Evolutionary conservation across 1,140 invertebrate genomes (phyloP).

Genomic region (Leptonema lineaticorne): DNA sequence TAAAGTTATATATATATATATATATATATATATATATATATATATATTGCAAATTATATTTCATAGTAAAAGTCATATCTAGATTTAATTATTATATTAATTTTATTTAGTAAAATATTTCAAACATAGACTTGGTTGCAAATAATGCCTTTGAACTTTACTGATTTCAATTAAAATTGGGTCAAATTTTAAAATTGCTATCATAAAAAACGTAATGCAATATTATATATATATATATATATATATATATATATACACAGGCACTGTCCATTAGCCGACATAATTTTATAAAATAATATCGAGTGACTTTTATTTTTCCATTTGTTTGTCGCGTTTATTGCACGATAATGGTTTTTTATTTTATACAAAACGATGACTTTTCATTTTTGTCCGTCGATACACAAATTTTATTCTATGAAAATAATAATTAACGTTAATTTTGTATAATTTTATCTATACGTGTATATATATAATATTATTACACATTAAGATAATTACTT

Average conservation of each 20-base stretch:
- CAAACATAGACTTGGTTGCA: neutral
- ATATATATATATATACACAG: neutral
- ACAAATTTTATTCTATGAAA: no score
- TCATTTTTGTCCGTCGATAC: no score
- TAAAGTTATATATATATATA: neutral
- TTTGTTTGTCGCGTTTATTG: neutral
- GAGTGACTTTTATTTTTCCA: neutral
- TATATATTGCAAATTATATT: neutral
- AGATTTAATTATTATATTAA: neutral
- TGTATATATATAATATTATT: no score
- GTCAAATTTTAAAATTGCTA: no score
- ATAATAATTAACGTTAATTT: no score
- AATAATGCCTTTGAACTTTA: no score
- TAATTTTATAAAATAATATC: neutral
- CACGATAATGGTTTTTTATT: no score
- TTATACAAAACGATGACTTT: no score
- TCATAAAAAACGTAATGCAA: no score
- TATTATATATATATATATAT: neutral
- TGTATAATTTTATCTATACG: no score
- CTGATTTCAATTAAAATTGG: no score
- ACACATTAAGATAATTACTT: no score
- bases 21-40: neutral
- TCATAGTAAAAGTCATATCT: neutral
- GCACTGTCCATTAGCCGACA: neutral
- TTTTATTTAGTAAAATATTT: neutral